These are phyloP conservation scores for Plebejus argus DNA, from an alignment of 2,888 invertebrate species.

Conservation along the genomic window DNA sequence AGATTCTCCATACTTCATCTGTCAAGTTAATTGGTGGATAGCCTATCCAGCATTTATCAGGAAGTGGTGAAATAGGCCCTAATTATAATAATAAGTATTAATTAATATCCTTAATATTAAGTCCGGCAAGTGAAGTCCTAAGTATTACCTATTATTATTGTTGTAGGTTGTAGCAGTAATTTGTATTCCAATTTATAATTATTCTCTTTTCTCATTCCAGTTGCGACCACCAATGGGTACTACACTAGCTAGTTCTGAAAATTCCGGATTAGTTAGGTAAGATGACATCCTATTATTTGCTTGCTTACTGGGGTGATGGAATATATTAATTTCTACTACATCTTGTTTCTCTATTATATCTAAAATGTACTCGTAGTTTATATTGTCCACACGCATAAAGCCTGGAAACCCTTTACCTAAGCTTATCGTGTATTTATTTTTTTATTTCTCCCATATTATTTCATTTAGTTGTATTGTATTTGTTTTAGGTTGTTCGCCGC, in stretches of 20 bases:
- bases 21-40: no score
- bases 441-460: constrained; percentile 14
- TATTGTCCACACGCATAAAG: background rate
- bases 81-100: no score
- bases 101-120: no score
- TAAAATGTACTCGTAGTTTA: background rate
- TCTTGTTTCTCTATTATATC: constrained; percentile 23
- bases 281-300: constrained; percentile 28
- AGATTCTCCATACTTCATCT: no score
- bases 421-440: background rate
- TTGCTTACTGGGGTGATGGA: constrained; percentile 26
- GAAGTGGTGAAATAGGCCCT: no score
- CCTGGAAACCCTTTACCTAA: background rate
- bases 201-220: constrained; percentile 53
- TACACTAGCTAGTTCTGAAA: constrained; percentile 76
- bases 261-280: constrained; percentile 81
- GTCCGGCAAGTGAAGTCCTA: no score
- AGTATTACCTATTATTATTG: no score
- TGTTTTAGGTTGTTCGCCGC: constrained; percentile 79
- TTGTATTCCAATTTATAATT: background rate
- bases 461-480: constrained; percentile 50
- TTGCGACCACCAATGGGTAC: constrained; percentile 76
- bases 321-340: background rate
- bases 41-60: no score
- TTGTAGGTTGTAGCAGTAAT: no score